Base-by-base conservation (phyloP, 2,888 invertebrate genomes). In the Omphaloscelis lunosa region DNA sequence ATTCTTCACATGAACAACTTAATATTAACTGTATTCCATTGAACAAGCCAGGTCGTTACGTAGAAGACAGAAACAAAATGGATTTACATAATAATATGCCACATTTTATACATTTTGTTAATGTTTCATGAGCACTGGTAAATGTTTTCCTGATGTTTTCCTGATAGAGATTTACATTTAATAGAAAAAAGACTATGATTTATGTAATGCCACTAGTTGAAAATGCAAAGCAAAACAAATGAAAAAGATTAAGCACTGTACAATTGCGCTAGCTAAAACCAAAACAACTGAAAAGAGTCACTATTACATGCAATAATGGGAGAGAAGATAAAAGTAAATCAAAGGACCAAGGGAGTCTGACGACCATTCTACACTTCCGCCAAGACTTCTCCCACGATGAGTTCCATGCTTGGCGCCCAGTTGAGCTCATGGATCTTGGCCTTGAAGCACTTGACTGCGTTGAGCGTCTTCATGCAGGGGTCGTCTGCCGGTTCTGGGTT, bases 371-470 rank as follows among this genome's bases (percentile, higher is more conserved):
- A 93, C 0, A 89, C 79, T 86, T 93, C 93, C 68, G 94, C 90
- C 29, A 94, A 70, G 0, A 94, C 76, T 53, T 94, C 94, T 15
- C 89, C 94, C 0, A 93, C 69, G 0, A 92, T 72, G 0, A 94
- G 78, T 0, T 94, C 93, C 87, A 92, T 83, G 74, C 81, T 82
- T 0, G 95, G 95, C 4, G 93, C 93, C 94, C 94, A 94, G 80
- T 94, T 89, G 15, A 94, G 89, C 77, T 94, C 92, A 80, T 94
- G 94, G 48, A 94, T 92, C 82, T 92, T 93, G 0, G 75, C 83
- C 77, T 94, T 94, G 90, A 95, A 95, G 86, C 95, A 95, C 69
- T 88, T 92, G 72, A 91, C 91, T 20, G 93, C 81, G 62, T 88
- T 86, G 17, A 95, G 84, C 0, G 91, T 86, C 70, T 84, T 85